Evolutionary conservation across 2,113 vertebrate genomes (phyloP).

Genomic region (Scomber colias): DNA sequence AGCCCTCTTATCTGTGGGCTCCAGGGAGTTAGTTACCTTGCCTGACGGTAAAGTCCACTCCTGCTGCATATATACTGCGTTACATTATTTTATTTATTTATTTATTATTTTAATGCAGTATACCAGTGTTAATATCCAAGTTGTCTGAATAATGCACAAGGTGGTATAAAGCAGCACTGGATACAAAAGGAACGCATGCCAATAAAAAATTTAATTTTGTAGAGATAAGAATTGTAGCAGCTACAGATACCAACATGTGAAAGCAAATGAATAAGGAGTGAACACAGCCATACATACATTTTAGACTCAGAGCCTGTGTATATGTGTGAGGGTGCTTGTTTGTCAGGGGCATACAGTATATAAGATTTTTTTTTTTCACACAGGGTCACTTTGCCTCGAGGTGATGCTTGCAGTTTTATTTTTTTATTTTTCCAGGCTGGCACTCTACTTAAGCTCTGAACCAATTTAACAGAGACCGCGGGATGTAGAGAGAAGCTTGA

Average conservation of each 20-base stretch:
- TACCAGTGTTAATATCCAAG: neutral
- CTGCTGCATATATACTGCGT: no score
- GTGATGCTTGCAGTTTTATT: conserved; percentile 62
- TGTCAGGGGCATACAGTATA: conserved; percentile 39
- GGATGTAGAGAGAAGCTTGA: conserved; percentile 69
- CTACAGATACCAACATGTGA: neutral
- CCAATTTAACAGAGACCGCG: conserved; percentile 73
- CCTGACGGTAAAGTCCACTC: no score
- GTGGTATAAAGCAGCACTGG: neutral
- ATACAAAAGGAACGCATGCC: neutral
- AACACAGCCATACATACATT: neutral
- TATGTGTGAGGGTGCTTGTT: conserved; percentile 8
- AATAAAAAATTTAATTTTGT: neutral
- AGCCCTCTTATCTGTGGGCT: neutral
- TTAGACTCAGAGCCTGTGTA: neutral
- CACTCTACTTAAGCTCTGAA: conserved; percentile 72
- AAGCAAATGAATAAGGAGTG: conserved; percentile 9
- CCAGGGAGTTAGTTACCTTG: neutral
- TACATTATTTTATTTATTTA: neutral
- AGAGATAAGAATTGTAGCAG: neutral
- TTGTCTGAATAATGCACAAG: neutral
- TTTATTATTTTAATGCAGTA: neutral
- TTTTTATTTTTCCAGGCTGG: conserved; percentile 50
- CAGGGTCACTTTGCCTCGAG: conserved; percentile 75
- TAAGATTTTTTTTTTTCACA: conserved; percentile 9